Conservation (phyloP, 2,113 vertebrate genomes). For the Sphyrna mokarran region DNA sequence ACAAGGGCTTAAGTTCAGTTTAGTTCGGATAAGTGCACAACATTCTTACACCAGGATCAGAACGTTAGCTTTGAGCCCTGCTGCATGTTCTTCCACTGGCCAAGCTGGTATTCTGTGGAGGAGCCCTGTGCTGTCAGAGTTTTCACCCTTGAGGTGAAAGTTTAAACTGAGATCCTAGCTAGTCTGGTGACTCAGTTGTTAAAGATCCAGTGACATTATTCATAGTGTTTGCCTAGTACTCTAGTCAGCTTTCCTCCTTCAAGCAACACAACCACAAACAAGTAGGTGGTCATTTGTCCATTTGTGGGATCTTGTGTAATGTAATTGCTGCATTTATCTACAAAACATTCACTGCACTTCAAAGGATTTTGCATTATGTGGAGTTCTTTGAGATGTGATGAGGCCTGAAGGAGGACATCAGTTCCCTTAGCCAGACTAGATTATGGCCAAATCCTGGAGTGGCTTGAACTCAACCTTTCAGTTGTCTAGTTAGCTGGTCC, state of each 20-base stretch:
- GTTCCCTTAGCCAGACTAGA: neutral
- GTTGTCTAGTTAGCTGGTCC: neutral
- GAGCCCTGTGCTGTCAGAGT: neutral
- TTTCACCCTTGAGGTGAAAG: neutral
- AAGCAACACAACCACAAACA: neutral
- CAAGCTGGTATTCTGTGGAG: neutral
- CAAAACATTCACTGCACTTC: neutral
- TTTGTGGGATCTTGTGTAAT: neutral
- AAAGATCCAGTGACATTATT: neutral
- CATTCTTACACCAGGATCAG: neutral
- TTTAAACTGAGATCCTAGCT: neutral
- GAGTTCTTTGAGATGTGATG: neutral
- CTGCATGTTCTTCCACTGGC: neutral
- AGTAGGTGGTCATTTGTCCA: neutral
- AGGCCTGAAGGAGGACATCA: neutral
- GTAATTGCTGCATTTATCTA: neutral
- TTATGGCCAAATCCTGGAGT: neutral
- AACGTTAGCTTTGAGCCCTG: neutral
- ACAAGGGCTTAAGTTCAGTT: neutral
- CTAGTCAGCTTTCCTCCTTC: neutral
- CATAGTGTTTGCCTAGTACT: neutral
- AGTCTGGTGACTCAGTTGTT: neutral
- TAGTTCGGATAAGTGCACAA: neutral
- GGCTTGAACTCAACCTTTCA: neutral
- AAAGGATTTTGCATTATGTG: neutral